Evolutionary conservation across 1,140 invertebrate species (phyloP).

Genomic region (Sycobia sp.): DNA sequence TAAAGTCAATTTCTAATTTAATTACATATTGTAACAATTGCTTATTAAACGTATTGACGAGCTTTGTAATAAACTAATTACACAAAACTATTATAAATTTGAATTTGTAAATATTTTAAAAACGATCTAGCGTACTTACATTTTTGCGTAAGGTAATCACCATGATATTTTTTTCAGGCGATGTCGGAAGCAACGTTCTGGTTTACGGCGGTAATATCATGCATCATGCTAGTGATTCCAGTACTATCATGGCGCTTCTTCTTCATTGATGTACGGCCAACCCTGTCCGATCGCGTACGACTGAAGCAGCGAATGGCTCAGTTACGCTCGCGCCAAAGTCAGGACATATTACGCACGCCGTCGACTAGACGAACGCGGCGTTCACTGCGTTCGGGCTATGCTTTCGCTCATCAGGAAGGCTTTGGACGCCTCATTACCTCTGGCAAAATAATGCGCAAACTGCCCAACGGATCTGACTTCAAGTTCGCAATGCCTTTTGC

Average conservation of each 20-base stretch:
- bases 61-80: too few relatives aligned
- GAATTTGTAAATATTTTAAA: too few relatives aligned
- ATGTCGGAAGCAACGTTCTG: constrained; percentile 92
- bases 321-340: constrained; percentile 71
- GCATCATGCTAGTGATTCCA: constrained; percentile 84
- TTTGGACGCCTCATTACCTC: constrained; percentile 97
- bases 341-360: constrained; percentile 80
- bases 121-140: too few relatives aligned
- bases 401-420: constrained; percentile 96
- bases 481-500: constrained; percentile 58
- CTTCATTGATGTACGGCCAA: constrained; percentile 85
- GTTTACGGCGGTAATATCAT: constrained; percentile 90
- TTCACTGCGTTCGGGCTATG: constrained; percentile 95
- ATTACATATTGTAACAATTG: too few relatives aligned
- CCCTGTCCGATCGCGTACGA: constrained; percentile 88
- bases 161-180: constrained; percentile 62
- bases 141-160: constrained; percentile 22
- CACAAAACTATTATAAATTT: too few relatives aligned
- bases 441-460: constrained; percentile 93
- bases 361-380: constrained; percentile 84
- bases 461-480: constrained; percentile 68
- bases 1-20: too few relatives aligned
- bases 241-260: constrained; percentile 95
- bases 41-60: too few relatives aligned
- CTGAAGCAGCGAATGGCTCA: constrained; percentile 79